Evolutionary conservation across 2,797 vertebrate genomes (phyloP).

Genomic region (Manis crassicaudata): DNA sequence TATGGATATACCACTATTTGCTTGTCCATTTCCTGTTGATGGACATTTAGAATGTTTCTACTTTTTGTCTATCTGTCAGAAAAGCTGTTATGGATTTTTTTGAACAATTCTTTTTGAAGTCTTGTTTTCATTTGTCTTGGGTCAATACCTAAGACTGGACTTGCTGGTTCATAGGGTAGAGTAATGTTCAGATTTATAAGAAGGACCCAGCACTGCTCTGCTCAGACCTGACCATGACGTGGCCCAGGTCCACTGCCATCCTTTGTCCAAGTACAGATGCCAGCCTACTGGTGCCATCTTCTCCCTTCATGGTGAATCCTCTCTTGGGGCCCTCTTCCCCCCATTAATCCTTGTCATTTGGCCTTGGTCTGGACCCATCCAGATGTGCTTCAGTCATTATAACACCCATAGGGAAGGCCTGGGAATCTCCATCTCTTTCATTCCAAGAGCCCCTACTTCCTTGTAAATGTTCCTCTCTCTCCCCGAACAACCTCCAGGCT

Average conservation of each 20-base stretch:
- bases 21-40: neutral
- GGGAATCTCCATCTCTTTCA: neutral
- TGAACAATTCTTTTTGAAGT: neutral
- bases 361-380: neutral
- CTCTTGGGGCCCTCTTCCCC: neutral
- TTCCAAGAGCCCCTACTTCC: neutral
- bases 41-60: neutral
- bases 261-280: neutral
- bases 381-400: neutral
- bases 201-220: neutral
- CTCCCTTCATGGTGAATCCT: neutral
- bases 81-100: neutral
- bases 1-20: neutral
- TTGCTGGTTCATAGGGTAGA: neutral
- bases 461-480: neutral
- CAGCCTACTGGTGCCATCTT: neutral
- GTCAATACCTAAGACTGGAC: neutral
- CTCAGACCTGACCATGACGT: neutral
- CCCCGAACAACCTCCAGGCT: neutral
- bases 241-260: neutral
- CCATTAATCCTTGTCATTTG: neutral
- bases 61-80: neutral
- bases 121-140: conserved; percentile 27
- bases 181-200: neutral
- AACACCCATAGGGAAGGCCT: neutral